Percentiles rank a stretch among this genome's conserved stretches.
Evolutionary conservation across 1,140 invertebrate genomes (phyloP).

Genomic region (Argopecten irradians): DNA sequence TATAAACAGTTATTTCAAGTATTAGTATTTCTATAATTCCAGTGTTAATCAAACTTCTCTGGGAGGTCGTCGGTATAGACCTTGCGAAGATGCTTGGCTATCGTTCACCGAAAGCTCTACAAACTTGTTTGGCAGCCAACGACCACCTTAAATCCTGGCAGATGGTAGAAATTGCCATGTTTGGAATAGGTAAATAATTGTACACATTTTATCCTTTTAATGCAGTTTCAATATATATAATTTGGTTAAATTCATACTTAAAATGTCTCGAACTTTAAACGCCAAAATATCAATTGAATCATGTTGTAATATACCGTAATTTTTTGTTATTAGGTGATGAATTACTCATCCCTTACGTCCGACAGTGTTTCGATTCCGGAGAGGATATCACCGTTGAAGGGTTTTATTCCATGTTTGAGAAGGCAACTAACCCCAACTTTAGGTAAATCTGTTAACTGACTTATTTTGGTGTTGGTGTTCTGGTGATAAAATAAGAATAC

Average conservation of each 20-base stretch:
- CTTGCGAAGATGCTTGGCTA: slow-evolving; percentile 20
- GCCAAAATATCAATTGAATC: no score
- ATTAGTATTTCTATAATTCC: no score
- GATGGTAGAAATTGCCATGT: neutral
- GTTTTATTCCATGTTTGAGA: neutral
- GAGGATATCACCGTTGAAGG: neutral
- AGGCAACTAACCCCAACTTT: neutral
- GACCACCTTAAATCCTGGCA: slow-evolving; percentile 27
- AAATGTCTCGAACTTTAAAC: no score
- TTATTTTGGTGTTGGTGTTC: neutral
- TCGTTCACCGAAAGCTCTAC: neutral
- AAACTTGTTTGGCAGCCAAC: neutral
- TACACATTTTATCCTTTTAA: neutral
- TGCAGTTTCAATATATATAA: neutral
- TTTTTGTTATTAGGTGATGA: neutral
- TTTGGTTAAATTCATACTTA: no score
- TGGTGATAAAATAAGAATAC: no score
- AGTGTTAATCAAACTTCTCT: neutral
- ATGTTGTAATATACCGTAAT: neutral
- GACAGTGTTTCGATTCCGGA: neutral
- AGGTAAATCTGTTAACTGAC: neutral
- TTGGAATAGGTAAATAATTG: neutral
- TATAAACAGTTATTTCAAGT: no score
- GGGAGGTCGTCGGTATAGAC: neutral
- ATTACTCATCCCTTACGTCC: neutral